phyloP scores from a whole-genome alignment of 1,140 invertebrate genomes.

The Calliopsis andreniformis region DNA sequence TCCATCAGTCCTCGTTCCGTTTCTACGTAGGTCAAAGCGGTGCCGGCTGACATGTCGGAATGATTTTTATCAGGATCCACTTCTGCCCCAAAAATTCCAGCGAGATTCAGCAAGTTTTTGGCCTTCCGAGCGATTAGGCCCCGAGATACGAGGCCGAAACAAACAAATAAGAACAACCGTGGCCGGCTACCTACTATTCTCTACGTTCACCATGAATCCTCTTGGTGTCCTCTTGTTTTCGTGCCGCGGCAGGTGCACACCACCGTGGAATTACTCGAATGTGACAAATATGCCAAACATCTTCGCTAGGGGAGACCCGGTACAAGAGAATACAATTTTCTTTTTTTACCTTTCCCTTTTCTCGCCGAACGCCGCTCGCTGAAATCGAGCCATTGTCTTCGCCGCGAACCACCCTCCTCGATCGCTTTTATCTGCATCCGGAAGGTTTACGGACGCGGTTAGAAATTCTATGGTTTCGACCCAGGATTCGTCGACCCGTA shows the following conservation, averaged over 20 bases:
- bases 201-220: conserved; percentile 58
- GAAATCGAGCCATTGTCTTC: conserved; percentile 57
- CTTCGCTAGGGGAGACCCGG: conserved; percentile 55
- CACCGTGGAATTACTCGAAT: conserved; percentile 77
- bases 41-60: conserved; percentile 6
- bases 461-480: conserved; percentile 20
- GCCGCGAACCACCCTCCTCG: background rate
- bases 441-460: conserved; percentile 1
- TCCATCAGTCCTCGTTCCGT: conserved; percentile 38
- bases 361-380: conserved; percentile 30
- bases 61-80: conserved; percentile 74
- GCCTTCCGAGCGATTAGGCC: conserved; percentile 70
- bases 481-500: background rate
- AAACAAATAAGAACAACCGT: conserved; percentile 74
- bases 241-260: conserved; percentile 73
- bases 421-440: conserved; percentile 12
- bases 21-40: conserved; percentile 30
- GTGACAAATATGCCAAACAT: conserved; percentile 79
- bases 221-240: conserved; percentile 56
- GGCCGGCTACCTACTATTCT: conserved; percentile 62
- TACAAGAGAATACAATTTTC: conserved; percentile 46
- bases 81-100: conserved; percentile 75
- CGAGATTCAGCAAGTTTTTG: conserved; percentile 71
- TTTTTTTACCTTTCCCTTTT: conserved; percentile 48
- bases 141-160: conserved; percentile 73